Conservation (phyloP, 1,140 invertebrate species). For the Drosophila rufa region DNA sequence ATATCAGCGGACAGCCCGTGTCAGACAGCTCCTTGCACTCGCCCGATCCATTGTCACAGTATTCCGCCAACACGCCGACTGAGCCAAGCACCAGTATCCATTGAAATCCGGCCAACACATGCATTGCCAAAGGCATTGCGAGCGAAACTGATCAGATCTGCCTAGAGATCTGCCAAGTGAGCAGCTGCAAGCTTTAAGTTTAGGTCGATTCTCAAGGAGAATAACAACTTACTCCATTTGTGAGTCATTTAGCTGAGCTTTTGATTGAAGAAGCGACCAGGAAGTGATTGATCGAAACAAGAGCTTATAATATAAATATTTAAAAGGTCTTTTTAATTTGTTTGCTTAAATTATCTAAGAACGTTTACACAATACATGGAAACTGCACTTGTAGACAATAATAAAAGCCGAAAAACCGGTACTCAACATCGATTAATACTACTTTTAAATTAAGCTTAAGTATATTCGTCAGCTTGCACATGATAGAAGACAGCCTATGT, state of each 20-base stretch:
- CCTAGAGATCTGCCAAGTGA: not conserved
- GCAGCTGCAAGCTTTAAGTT: constrained; percentile 23
- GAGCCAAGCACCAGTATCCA: constrained; percentile 24
- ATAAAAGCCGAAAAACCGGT: constrained; percentile 18
- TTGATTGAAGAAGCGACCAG: not conserved
- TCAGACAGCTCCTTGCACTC: constrained; percentile 57
- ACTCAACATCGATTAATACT: constrained; percentile 20
- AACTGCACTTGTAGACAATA: not conserved
- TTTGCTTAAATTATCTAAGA: constrained; percentile 28
- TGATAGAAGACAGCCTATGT: not conserved
- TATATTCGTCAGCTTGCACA: constrained; percentile 12
- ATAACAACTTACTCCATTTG: not conserved
- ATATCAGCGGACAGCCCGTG: constrained; percentile 60
- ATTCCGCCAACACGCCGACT: constrained; percentile 25
- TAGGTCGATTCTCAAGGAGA: not conserved
- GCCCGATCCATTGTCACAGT: constrained; percentile 62
- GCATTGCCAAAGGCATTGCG: constrained; percentile 12
- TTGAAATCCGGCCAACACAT: constrained; percentile 3
- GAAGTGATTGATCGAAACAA: not conserved
- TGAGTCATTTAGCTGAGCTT: constrained; percentile 24
- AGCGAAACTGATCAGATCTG: constrained; percentile 32
- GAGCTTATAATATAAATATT: not conserved
- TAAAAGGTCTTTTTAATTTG: not conserved
- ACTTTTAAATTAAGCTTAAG: constrained; percentile 36
- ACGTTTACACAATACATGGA: constrained; percentile 17